Percentiles rank a stretch among this genome's conserved stretches.
Evolutionary conservation across 2,113 vertebrate species (phyloP).

Genomic region (Rutilus rutilus): DNA sequence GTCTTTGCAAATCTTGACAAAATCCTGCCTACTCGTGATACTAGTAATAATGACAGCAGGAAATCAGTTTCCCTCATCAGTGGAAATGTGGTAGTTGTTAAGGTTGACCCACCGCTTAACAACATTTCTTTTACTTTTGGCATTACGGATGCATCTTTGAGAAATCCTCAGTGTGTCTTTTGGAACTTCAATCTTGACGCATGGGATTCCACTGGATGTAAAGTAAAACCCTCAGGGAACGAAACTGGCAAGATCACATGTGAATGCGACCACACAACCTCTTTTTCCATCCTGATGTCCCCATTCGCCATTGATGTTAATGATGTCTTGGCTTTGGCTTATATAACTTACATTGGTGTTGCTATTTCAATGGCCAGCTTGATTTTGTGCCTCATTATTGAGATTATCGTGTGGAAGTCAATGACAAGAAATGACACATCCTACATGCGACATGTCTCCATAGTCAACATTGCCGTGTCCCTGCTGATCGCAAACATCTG

Average conservation of each 20-base stretch:
- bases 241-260: constrained; percentile 62
- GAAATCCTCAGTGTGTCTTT: constrained; percentile 76
- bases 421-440: constrained; percentile 80
- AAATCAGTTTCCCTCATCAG: constrained; percentile 60
- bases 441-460: constrained; percentile 84
- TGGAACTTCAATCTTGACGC: constrained; percentile 75
- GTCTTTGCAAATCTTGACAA: constrained; percentile 70
- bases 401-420: constrained; percentile 78
- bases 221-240: not conserved
- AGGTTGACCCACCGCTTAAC: constrained; percentile 50
- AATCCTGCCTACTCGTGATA: constrained; percentile 69
- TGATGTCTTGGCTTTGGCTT: not conserved
- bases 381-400: constrained; percentile 80
- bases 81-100: constrained; percentile 74
- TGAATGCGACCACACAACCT: constrained; percentile 79
- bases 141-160: constrained; percentile 67
- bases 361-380: constrained; percentile 82
- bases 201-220: constrained; percentile 77
- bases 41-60: constrained; percentile 31
- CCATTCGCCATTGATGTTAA: constrained; percentile 23
- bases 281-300: constrained; percentile 89
- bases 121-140: constrained; percentile 73
- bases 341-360: constrained; percentile 76
- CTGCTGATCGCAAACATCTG: constrained; percentile 82
- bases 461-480: constrained; percentile 83